Base-by-base conservation (phyloP, 2,797 vertebrate species). In the Hydrophis major region DNA sequence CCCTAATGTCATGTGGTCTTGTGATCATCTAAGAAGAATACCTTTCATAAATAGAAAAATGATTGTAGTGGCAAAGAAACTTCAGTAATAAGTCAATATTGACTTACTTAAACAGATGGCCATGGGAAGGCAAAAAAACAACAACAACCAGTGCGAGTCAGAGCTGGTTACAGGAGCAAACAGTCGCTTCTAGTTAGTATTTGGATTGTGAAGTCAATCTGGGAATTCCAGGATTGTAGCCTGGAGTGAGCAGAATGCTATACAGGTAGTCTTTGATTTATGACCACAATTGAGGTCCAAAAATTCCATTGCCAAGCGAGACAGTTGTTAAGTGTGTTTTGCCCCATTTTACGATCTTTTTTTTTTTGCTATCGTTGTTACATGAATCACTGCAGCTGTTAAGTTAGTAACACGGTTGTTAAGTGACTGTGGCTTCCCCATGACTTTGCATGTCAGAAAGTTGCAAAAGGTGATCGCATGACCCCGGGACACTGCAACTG, bases 401-500 rank as follows among this genome's bases (percentile, higher is more conserved):
- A 14, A 32, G 1, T n/a, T 32, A 10, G 4, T 16, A 69, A 69
- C n/a, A 32, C 5, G 0, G 13, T 69, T n/a, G 63, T 14, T 66
- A n/a, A n/a, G 63, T 66, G 28, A 27, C 22, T 27, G 60, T 61
- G 63, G 63, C n/a, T 69, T 69, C 63, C 63, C 63, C 63, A 16
- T 69, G 63, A 69, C n/a, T 69, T n/a, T 69, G n/a, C n/a, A 16
- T 69, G 28, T 32, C 13, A 69, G n/a, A 32, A 32, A 16, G n/a
- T 69, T 32, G n/a, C n/a, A 32, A 32, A 69, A 69, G n/a, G 14
- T 69, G 63, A 69, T 69, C 1, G 1, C 63, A 6, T 69, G 13
- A 69, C 2, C 5, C 28, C 4, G 5, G 28, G 12, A 66, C 12
- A 32, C 4, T 14, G 13, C 63, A n/a, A 32, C 63, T 0, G 1